These are phyloP conservation scores for Tolypeutes matacus DNA, from an alignment of 2,797 vertebrate genomes.

Conservation along the genomic window DNA sequence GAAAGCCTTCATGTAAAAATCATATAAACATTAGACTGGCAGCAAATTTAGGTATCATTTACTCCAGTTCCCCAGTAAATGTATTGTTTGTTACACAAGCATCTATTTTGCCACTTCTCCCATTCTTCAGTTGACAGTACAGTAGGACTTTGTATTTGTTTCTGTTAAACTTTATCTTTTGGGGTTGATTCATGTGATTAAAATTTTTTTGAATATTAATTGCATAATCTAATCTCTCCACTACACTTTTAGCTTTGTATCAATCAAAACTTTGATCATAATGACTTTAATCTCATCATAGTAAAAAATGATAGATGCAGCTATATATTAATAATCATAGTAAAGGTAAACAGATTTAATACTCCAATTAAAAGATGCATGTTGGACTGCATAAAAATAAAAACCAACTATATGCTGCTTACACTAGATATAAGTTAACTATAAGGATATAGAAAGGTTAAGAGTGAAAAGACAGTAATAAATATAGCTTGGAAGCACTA, in stretches of 20 bases:
- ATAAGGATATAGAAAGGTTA: neutral
- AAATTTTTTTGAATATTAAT: neutral
- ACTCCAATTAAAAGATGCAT: neutral
- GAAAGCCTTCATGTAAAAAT: neutral
- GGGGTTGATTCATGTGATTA: neutral
- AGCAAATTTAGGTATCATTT: neutral
- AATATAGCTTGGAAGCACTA: neutral
- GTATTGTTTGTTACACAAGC: neutral
- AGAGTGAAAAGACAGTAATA: conserved; percentile 4
- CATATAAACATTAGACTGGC: neutral
- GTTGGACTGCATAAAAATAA: neutral
- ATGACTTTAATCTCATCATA: neutral
- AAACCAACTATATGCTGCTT: neutral
- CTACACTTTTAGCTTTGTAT: neutral
- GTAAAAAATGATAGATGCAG: neutral
- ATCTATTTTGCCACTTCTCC: neutral
- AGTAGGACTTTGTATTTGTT: neutral
- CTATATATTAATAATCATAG: neutral
- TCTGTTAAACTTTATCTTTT: neutral
- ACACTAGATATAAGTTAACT: neutral
- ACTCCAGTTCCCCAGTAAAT: neutral
- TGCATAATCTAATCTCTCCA: neutral
- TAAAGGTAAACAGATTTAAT: neutral
- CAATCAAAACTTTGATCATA: neutral
- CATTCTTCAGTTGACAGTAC: too few species aligned